Conservation (phyloP, 2,113 vertebrate genomes). For the Kobus ellipsiprymnus region DNA sequence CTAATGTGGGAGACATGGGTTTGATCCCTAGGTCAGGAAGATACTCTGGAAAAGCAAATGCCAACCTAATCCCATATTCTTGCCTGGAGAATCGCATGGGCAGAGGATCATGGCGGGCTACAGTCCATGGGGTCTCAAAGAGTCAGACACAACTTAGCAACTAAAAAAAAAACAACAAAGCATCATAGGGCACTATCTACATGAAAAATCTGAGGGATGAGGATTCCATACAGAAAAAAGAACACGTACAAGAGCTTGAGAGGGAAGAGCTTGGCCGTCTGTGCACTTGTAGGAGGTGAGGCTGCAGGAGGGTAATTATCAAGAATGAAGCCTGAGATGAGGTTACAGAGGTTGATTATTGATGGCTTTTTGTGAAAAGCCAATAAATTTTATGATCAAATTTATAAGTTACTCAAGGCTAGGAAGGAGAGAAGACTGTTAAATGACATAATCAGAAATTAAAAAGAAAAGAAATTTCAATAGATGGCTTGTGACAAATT, state of each 20-base stretch:
- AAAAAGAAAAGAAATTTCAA: not conserved
- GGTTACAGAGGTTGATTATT: not conserved
- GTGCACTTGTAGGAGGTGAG: not conserved
- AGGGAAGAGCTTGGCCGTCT: not conserved
- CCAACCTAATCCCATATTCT: not conserved
- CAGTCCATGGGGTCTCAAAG: not conserved
- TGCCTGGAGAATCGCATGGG: not conserved
- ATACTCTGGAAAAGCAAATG: not conserved
- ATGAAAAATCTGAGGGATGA: not conserved
- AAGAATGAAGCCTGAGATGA: not conserved
- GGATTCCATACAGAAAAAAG: not conserved
- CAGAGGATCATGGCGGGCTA: not conserved
- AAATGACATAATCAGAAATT: slow-evolving; percentile 6
- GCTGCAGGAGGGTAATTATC: not conserved
- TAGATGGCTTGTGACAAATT: not conserved
- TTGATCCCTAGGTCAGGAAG: not conserved
- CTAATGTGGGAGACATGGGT: not conserved
- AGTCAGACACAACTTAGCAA: not conserved
- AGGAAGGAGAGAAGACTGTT: not conserved
- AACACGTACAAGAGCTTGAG: not conserved
- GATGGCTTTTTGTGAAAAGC: not conserved
- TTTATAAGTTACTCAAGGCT: slow-evolving; percentile 7
- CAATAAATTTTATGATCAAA: slow-evolving; percentile 43
- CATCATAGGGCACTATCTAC: not conserved
- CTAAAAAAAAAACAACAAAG: not conserved